Evolutionary conservation across 2,888 invertebrate genomes (phyloP), one percentile per base, ranked within the genome.

Genomic region (Pherbina coryleti): DNA sequence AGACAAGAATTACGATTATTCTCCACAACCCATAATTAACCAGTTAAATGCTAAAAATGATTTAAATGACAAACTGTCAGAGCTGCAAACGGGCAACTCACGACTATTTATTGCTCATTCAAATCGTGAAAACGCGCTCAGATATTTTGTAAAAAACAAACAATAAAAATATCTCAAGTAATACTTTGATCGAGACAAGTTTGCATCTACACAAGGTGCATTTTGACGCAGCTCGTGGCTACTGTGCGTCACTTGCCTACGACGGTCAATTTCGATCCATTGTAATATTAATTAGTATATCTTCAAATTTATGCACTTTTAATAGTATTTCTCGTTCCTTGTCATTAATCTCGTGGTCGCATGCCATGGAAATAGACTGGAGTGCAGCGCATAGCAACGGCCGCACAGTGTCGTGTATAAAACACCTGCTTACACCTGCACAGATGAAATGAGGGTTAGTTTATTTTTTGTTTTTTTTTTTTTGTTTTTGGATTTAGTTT

Each of bases 341-440:
- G 82, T 85, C 86, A 85, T 85, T 85, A 86, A 86, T 82, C 83
- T 84, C 78, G 79, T 81, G 85, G 84, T 85, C 87, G 86, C 87
- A 86, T 85, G 87, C 85, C 86, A 85, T 78, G 81, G 81, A 84
- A 69, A 62, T 19, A 72, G 31, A 25, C 22, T 44, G 22, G 67
- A 19, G 67, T 44, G 44, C 75, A 75, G 51, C 53, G 14, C 25
- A 74, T 67, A 78, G 25, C 57, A 75, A 55, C 9, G 49, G 76
- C 22, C 51, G 17, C 53, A 49, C 22, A 34, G 49, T 9, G 34
- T 44, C 69, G 28, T 34, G 69, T 25, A 66, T 17, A 57, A 85
- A 85, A 81, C 85, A 85, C 84, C 85, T 85, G 85, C 85, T 82
- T 79, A 80, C 82, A 84, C 80, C 82, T 80, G 80, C 72, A 64